Percentiles rank a stretch among this genome's conserved stretches.
Evolutionary conservation across 2,888 invertebrate species (phyloP).

Genomic region (Poecilus cupreus): DNA sequence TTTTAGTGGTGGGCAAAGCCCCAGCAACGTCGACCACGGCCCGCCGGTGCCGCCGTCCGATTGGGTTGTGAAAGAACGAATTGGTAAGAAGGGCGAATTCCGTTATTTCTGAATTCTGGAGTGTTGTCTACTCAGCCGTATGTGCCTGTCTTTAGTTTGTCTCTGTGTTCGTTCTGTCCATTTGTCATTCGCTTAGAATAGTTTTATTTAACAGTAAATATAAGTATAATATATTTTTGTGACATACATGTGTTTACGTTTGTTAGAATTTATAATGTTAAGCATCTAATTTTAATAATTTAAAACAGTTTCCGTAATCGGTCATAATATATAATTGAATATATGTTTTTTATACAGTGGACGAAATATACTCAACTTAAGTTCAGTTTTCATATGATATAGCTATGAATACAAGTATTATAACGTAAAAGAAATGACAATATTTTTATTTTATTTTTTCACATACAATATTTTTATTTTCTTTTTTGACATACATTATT

Average conservation of each 20-base stretch:
- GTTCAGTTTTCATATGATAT: background rate
- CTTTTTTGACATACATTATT: background rate
- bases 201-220: slow-evolving; percentile 44
- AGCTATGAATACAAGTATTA: slow-evolving; percentile 2
- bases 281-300: slow-evolving; percentile 10
- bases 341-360: background rate
- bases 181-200: slow-evolving; percentile 43
- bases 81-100: slow-evolving; percentile 96
- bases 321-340: background rate
- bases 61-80: slow-evolving; percentile 90
- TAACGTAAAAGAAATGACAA: background rate
- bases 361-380: background rate
- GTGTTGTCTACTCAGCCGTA: slow-evolving; percentile 52
- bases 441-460: background rate
- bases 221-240: slow-evolving; percentile 42
- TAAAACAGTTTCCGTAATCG: background rate
- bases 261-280: slow-evolving; percentile 15
- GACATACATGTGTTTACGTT: slow-evolving; percentile 45
- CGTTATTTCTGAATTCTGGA: slow-evolving; percentile 93
- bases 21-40: slow-evolving; percentile 73
- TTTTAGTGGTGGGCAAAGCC: slow-evolving; percentile 72
- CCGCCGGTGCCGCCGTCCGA: slow-evolving; percentile 81
- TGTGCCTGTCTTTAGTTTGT: slow-evolving; percentile 54
- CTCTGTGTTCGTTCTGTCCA: slow-evolving; percentile 44
- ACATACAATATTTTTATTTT: background rate